These are phyloP conservation scores for Eleutherodactylus coqui DNA, from an alignment of 2,797 vertebrate genomes.

Conservation along the genomic window DNA sequence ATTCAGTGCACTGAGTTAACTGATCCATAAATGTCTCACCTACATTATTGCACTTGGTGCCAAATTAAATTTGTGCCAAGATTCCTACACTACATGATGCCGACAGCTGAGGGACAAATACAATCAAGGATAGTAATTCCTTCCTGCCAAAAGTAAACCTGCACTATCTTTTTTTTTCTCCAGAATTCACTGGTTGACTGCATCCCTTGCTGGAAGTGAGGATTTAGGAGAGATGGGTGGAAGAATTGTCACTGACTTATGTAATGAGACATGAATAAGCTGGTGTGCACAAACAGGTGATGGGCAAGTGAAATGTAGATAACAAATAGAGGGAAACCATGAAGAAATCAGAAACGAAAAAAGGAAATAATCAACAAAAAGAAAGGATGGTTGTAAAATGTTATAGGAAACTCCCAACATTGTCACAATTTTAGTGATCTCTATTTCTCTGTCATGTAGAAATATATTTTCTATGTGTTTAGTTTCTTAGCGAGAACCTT, in stretches of 20 bases:
- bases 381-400: background rate
- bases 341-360: background rate
- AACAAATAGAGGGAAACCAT: background rate
- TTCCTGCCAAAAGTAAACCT: background rate
- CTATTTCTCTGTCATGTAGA: background rate
- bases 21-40: background rate
- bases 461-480: background rate
- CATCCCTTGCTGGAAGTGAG: background rate
- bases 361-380: background rate
- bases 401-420: background rate
- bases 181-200: background rate
- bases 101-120: background rate
- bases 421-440: background rate
- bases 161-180: background rate
- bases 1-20: background rate
- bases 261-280: constrained; percentile 6
- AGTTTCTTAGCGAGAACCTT: background rate
- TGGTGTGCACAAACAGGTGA: background rate
- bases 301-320: background rate
- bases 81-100: background rate
- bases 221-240: background rate
- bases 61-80: background rate
- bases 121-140: background rate
- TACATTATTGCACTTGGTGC: background rate
- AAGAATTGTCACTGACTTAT: background rate